Evolutionary conservation across 2,888 invertebrate species (phyloP).

Genomic region (Ferrisia virgata): DNA sequence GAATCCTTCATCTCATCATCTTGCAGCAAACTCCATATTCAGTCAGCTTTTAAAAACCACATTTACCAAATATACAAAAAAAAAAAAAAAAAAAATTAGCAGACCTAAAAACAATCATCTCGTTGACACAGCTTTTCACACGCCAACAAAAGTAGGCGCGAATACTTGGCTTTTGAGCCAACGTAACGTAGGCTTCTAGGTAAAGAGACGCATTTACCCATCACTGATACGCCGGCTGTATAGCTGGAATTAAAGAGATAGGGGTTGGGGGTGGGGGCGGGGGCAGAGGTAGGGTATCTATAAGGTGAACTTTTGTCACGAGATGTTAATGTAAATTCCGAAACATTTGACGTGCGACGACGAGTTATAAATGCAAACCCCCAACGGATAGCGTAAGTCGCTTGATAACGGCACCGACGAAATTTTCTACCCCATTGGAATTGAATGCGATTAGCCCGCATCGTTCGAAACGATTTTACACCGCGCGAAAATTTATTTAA

Average conservation of each 20-base stretch:
- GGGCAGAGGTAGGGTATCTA: too few relatives aligned
- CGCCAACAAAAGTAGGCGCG: too few relatives aligned
- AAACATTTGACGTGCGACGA: constrained; percentile 40
- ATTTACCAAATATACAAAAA: too few relatives aligned
- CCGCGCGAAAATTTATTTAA: neutral
- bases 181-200: too few relatives aligned
- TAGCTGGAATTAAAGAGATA: neutral
- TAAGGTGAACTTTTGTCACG: constrained; percentile 14
- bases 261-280: too few relatives aligned
- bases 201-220: neutral
- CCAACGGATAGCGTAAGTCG: constrained; percentile 26
- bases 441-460: constrained; percentile 56
- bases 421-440: constrained; percentile 59
- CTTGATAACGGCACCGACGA: constrained; percentile 50
- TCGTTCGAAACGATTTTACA: constrained; percentile 49
- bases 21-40: too few relatives aligned
- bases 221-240: neutral
- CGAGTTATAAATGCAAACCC: constrained; percentile 30
- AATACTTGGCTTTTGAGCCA: too few relatives aligned
- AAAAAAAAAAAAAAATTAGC: too few relatives aligned
- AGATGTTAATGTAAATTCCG: constrained; percentile 48
- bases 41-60: too few relatives aligned
- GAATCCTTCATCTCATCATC: too few relatives aligned
- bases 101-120: too few relatives aligned
- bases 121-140: too few relatives aligned